Percentiles rank a stretch among this genome's conserved stretches.
Evolutionary conservation across 2,113 vertebrate species (phyloP).

Genomic region (Salvelinus alpinus): DNA sequence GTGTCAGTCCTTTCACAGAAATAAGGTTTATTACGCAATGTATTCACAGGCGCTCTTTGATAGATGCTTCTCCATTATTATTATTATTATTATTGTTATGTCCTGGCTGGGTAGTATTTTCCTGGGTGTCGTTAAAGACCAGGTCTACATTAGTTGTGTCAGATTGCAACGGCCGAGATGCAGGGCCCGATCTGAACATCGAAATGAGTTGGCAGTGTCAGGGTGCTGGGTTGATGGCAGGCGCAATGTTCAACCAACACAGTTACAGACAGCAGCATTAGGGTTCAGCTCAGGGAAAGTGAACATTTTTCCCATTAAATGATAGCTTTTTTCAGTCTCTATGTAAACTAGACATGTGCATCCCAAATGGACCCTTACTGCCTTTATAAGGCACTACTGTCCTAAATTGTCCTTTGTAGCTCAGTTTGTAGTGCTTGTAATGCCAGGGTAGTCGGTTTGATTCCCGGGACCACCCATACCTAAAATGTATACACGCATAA

Average conservation of each 20-base stretch:
- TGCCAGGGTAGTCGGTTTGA: no score
- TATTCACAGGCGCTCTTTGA: slow-evolving; percentile 64
- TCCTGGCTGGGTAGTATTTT: slow-evolving; percentile 68
- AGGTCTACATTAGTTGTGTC: slow-evolving; percentile 75
- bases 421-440: no score
- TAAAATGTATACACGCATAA: no score
- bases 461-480: no score
- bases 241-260: neutral
- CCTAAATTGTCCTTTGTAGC: no score
- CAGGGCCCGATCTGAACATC: slow-evolving; percentile 60
- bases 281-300: slow-evolving; percentile 12
- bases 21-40: slow-evolving; percentile 77
- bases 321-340: no score
- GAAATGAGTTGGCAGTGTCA: slow-evolving; percentile 59
- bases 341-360: no score
- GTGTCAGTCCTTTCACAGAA: no score
- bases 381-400: no score
- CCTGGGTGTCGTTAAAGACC: slow-evolving; percentile 61
- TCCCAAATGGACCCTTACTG: no score
- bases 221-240: neutral
- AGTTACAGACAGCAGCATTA: slow-evolving; percentile 7
- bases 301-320: slow-evolving; percentile 22
- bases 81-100: slow-evolving; percentile 63
- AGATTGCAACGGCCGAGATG: slow-evolving; percentile 56
- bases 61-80: slow-evolving; percentile 63